These are phyloP conservation scores for Deroptyus accipitrinus DNA, from an alignment of 2,113 vertebrate genomes.

Conservation along the genomic window DNA sequence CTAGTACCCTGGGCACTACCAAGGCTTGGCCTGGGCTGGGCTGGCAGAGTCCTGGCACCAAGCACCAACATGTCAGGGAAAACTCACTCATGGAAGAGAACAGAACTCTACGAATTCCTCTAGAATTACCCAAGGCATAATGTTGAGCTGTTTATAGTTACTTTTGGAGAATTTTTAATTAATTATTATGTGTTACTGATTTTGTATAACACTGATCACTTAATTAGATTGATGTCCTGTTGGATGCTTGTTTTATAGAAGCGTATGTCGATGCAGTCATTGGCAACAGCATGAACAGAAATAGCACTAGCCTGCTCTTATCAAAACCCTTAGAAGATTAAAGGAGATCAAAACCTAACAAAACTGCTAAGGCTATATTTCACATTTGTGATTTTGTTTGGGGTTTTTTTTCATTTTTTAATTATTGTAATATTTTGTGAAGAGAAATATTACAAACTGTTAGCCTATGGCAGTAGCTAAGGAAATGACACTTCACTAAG, in stretches of 20 bases:
- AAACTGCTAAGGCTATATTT: no score
- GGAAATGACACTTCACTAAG: no score
- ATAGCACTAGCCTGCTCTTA: no score
- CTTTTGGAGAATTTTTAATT: not conserved
- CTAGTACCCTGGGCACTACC: not conserved
- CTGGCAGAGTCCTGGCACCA: rapidly evolving
- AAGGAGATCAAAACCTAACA: no score
- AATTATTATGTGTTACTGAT: not conserved
- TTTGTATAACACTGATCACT: not conserved
- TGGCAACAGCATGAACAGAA: no score
- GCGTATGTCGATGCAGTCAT: not conserved
- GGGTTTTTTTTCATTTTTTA: no score
- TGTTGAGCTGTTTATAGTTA: not conserved
- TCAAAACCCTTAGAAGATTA: no score
- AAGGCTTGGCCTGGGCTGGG: not conserved
- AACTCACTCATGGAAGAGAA: not conserved
- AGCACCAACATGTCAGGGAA: rapidly evolving
- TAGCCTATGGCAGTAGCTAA: no score
- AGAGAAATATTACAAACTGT: no score
- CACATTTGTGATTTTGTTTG: no score
- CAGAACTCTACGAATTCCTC: not conserved
- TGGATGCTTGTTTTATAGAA: not conserved
- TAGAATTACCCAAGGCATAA: not conserved
- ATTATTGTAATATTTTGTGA: no score
- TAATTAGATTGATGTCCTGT: not conserved